phyloP scores from a whole-genome alignment of 2,797 vertebrate species.

The Poecilia wingei region DNA sequence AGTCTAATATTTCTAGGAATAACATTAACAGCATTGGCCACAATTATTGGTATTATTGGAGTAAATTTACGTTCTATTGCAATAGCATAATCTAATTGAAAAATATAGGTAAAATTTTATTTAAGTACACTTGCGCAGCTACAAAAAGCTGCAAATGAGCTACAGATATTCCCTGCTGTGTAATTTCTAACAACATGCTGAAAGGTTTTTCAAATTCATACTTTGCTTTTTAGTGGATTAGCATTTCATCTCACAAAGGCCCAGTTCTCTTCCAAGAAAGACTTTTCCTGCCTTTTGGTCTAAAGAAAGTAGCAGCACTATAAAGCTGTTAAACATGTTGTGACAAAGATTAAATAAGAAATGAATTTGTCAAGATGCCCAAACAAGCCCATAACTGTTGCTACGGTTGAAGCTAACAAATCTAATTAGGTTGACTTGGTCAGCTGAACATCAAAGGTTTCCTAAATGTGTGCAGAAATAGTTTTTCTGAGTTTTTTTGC shows the following conservation, averaged over 20 bases:
- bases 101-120: neutral
- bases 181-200: neutral
- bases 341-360: neutral
- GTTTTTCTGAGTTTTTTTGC: neutral
- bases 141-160: neutral
- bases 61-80: neutral
- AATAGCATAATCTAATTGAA: neutral
- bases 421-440: constrained; percentile 1
- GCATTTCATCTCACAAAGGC: neutral
- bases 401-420: neutral
- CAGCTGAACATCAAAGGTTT: neutral
- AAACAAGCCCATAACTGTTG: neutral
- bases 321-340: neutral
- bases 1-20: constrained; percentile 16
- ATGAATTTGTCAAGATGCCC: neutral
- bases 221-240: neutral
- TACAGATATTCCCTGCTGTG: neutral
- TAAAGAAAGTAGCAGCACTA: neutral
- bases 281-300: neutral
- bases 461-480: neutral
- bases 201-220: neutral
- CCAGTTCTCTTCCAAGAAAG: neutral
- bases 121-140: neutral
- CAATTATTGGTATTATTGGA: neutral
- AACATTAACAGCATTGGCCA: constrained; percentile 25